Evolutionary conservation across 2,888 invertebrate genomes (phyloP), one percentile per base, ranked within the genome.

Genomic region (Philaethria dido): DNA sequence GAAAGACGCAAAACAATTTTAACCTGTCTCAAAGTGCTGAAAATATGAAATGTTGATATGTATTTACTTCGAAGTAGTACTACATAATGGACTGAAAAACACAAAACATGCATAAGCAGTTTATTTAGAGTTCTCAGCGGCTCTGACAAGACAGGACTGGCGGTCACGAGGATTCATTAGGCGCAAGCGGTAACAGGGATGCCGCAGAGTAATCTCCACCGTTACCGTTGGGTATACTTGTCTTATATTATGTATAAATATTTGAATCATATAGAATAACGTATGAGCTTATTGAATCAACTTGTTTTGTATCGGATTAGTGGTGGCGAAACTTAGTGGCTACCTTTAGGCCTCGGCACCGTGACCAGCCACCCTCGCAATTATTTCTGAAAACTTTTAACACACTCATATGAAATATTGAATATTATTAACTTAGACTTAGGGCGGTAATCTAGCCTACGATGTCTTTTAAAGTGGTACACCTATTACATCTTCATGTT

Each of bases 111-210:
- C 64, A 50, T 20, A n/a, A 22, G n/a, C 22, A 44, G 59, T 60
- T 62, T 66, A 61, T 64, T 61, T 69, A 61, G 42, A 71, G 68
- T 65, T 68, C 71, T 71, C 74, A 73, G 76, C 69, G 70, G 74
- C 69, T 75, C 74, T 78, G 77, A 80, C 78, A 80, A 77, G 76
- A 74, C 64, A 70, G 71, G 72, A 76, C 76, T 81, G 81, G 73
- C 68, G 76, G 77, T 77, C 88, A 78, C 86, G 75, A 73, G 86
- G 86, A 87, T 86, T 88, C 86, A 87, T 88, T 87, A 88, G 80
- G 80, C 78, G 76, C 77, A 76, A 77, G 78, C 78, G 77, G 78
- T 74, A 70, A 75, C 78, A 69, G 83, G 83, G 82, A 83, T 77
- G 80, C 80, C 81, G 78, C 75, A 13, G 13, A 39, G 79, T 82